A percentile compares a stretch with the other conserved stretches of the same genome.
Evolutionary conservation across 1,140 invertebrate species (phyloP).

Genomic region (Pogonognathellus flavescens): DNA sequence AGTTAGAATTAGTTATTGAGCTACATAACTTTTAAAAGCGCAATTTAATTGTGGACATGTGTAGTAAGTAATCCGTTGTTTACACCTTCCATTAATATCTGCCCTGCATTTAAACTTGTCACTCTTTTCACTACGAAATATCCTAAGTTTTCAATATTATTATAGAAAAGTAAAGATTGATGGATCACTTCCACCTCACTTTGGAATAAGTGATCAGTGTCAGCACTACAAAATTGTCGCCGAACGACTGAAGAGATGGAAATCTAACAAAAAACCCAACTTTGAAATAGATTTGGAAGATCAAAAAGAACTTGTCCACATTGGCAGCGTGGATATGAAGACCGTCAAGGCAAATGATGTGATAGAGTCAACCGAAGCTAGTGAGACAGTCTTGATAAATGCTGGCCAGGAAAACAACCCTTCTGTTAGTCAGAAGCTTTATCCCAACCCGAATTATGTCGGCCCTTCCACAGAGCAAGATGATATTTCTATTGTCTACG

Average conservation of each 20-base stretch:
- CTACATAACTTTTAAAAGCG: no score
- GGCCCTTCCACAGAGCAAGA: not conserved
- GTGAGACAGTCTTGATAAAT: not conserved
- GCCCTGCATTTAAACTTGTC: no score
- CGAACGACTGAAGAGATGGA: slow-evolving; percentile 60
- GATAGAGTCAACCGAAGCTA: not conserved
- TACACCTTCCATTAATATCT: no score
- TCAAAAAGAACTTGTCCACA: slow-evolving; percentile 54
- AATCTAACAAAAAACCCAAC: not conserved
- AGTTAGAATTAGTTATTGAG: no score
- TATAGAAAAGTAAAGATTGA: slow-evolving; percentile 1
- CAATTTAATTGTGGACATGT: no score
- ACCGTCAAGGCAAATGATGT: not conserved
- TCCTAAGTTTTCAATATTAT: not conserved
- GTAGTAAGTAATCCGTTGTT: no score
- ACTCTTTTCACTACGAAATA: not conserved
- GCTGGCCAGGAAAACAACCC: not conserved
- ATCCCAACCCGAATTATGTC: no score
- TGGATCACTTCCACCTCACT: slow-evolving; percentile 72
- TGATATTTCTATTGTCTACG: not conserved
- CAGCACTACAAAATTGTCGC: slow-evolving; percentile 75
- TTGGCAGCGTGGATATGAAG: not conserved
- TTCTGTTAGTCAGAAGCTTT: no score
- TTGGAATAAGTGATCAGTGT: slow-evolving; percentile 78
- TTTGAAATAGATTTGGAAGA: slow-evolving; percentile 61